Percentiles rank a stretch among this genome's conserved stretches.
These are phyloP conservation scores for Amblyopsis rosae DNA, from an alignment of 2,113 vertebrate genomes.

Conservation along the genomic window DNA sequence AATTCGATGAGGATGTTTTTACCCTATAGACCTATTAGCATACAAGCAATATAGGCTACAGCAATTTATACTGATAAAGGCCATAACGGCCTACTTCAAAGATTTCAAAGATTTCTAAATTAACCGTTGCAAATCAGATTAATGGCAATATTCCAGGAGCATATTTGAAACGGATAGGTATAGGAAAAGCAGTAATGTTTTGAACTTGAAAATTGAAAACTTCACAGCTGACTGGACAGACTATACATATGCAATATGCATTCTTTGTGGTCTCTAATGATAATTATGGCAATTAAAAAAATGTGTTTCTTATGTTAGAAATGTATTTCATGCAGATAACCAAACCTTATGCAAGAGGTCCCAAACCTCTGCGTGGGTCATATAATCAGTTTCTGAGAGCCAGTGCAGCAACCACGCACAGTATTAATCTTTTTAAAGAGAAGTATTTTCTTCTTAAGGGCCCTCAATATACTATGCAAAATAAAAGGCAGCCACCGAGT, in stretches of 20 bases:
- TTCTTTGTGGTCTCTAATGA: too few species aligned
- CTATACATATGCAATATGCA: too few species aligned
- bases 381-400: constrained; percentile 59
- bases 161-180: background rate
- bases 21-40: too few species aligned
- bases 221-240: too few species aligned
- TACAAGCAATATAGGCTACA: background rate
- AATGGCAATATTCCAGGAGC: background rate
- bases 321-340: constrained; percentile 48
- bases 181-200: background rate
- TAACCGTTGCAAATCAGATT: constrained; percentile 9
- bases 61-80: background rate
- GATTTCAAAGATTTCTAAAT: background rate
- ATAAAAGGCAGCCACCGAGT: constrained; percentile 35
- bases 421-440: constrained; percentile 59
- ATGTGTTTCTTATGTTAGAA: constrained; percentile 16
- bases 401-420: constrained; percentile 1
- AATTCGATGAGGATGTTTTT: too few species aligned
- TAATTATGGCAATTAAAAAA: background rate
- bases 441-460: constrained; percentile 29
- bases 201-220: too few species aligned
- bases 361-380: constrained; percentile 23
- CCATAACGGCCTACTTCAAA: background rate
- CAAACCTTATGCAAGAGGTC: constrained; percentile 60
- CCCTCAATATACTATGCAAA: constrained; percentile 11